Percentiles rank a stretch among this genome's conserved stretches.
These are phyloP conservation scores for Neopelma chrysocephalum DNA, from an alignment of 2,797 vertebrate species.

Conservation along the genomic window DNA sequence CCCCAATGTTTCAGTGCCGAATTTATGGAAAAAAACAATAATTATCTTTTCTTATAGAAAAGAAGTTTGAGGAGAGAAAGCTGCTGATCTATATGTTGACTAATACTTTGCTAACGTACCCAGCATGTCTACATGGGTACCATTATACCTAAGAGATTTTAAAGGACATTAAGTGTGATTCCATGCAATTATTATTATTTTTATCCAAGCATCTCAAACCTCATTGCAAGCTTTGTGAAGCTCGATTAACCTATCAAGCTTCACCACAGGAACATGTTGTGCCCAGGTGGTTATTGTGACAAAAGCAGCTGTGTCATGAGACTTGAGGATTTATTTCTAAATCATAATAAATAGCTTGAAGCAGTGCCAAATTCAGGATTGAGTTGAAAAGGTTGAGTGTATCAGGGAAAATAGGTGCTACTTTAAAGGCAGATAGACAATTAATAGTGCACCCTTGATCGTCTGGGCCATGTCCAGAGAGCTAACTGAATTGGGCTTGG, in stretches of 20 bases:
- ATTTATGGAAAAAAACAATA: not conserved
- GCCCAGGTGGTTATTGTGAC: constrained; percentile 7
- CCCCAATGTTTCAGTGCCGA: not conserved
- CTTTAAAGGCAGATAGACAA: not conserved
- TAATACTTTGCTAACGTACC: not conserved
- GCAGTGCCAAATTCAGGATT: not conserved
- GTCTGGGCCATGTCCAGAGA: not conserved
- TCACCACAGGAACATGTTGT: not conserved
- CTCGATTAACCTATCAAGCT: not conserved
- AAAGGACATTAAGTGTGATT: not conserved
- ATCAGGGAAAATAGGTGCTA: not conserved
- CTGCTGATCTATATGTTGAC: not conserved
- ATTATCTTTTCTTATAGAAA: not conserved
- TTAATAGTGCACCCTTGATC: not conserved
- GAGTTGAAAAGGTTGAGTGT: not conserved
- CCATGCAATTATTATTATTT: not conserved
- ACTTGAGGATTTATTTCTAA: constrained; percentile 25
- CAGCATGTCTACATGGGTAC: not conserved
- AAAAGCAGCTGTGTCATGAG: constrained; percentile 4
- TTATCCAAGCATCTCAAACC: not conserved
- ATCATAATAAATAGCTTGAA: constrained; percentile 21
- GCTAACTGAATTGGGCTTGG: not conserved
- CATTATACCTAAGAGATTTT: not conserved
- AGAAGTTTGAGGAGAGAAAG: not conserved
- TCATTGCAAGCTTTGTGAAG: not conserved